phyloP scores from a whole-genome alignment of 2,113 vertebrate genomes.

The Saccopteryx leptura region DNA sequence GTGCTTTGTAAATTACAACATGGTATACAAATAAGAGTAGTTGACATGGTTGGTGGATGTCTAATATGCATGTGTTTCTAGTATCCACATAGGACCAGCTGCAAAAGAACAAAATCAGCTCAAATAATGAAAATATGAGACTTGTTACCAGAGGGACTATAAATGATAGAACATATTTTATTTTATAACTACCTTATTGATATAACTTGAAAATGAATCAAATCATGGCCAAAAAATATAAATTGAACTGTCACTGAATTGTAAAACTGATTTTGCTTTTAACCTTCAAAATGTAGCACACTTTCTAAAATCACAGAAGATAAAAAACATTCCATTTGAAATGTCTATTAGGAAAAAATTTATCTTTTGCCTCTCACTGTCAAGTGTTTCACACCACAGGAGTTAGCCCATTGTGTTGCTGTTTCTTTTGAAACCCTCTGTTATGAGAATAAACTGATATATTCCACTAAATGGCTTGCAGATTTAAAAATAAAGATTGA shows the following conservation, averaged over 20 bases:
- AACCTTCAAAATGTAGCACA: constrained; percentile 40
- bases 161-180: not conserved
- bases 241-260: not conserved
- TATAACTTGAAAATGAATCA: constrained; percentile 55
- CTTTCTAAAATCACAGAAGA: constrained; percentile 21
- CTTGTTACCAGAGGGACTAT: constrained; percentile 23
- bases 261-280: constrained; percentile 49
- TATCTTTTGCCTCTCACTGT: constrained; percentile 37
- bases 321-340: constrained; percentile 39
- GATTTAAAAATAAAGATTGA: constrained; percentile 67
- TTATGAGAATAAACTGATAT: constrained; percentile 58
- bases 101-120: not conserved
- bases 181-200: constrained; percentile 14
- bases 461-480: constrained; percentile 14
- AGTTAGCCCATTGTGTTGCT: not conserved
- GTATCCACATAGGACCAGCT: not conserved
- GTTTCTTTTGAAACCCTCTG: constrained; percentile 56
- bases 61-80: not conserved
- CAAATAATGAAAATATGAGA: constrained; percentile 19
- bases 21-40: constrained; percentile 2
- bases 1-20: not conserved
- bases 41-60: not conserved
- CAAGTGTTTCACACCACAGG: not conserved
- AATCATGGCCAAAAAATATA: not conserved
- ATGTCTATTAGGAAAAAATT: constrained; percentile 36